Percentiles rank a stretch among this genome's conserved stretches.
Evolutionary conservation across 30 jellyfish, hydroid and myxozoan species (phyloP).

Genomic region (Hydra vulgaris): DNA sequence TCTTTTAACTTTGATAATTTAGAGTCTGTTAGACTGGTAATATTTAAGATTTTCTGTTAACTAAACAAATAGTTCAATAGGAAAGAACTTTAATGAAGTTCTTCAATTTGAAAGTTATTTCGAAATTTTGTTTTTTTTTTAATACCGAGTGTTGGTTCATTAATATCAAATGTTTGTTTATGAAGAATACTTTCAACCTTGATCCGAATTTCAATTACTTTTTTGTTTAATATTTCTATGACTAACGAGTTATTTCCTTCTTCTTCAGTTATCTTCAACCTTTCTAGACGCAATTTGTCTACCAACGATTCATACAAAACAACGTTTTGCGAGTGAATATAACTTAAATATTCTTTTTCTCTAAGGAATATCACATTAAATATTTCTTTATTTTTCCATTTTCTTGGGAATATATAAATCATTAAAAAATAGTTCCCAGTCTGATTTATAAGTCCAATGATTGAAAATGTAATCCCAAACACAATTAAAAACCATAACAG

Average conservation of each 20-base stretch:
- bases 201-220: neutral
- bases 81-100: too few species aligned
- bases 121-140: too few species aligned
- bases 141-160: too few species aligned
- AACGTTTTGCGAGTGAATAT: conserved; percentile 3
- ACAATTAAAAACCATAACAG: conserved; percentile 9
- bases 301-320: conserved; percentile 1
- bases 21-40: too few species aligned
- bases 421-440: neutral
- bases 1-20: too few species aligned
- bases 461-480: conserved; percentile 1
- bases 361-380: neutral
- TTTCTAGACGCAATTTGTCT: neutral
- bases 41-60: too few species aligned
- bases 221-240: neutral
- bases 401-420: neutral
- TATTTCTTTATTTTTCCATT: neutral
- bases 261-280: too few species aligned
- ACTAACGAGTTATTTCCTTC: neutral
- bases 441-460: neutral
- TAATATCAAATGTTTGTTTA: neutral
- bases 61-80: too few species aligned
- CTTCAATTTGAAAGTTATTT: too few species aligned
- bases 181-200: neutral
- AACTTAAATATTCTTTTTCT: conserved; percentile 12